Conservation (phyloP, 2,113 vertebrate species). For the Laticauda colubrina region DNA sequence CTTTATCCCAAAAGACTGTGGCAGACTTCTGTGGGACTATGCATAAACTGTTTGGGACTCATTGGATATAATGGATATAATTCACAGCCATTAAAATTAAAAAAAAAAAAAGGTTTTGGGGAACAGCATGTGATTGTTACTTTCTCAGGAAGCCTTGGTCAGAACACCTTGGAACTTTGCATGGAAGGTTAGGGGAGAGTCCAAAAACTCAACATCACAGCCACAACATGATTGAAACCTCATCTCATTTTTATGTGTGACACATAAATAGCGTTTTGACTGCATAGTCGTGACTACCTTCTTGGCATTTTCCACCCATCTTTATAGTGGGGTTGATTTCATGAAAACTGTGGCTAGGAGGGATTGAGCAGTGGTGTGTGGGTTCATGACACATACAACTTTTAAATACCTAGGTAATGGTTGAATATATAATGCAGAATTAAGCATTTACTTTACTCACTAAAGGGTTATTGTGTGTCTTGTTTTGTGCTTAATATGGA, state of each 20-base stretch:
- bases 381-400: background rate
- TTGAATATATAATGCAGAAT: background rate
- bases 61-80: too few relatives aligned
- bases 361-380: background rate
- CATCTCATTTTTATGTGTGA: background rate
- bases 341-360: background rate
- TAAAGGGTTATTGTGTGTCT: background rate
- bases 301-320: background rate
- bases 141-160: too few relatives aligned
- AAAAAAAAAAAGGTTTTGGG: too few relatives aligned
- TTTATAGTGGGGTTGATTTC: background rate
- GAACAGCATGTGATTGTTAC: too few relatives aligned
- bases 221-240: background rate
- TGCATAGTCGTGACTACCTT: background rate
- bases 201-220: background rate
- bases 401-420: background rate
- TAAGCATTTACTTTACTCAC: background rate
- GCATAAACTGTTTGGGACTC: too few relatives aligned
- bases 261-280: background rate
- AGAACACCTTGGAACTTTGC: background rate
- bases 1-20: too few relatives aligned
- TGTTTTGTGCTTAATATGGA: background rate
- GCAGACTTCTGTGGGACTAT: too few relatives aligned
- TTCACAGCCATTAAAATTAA: too few relatives aligned
- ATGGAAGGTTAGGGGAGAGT: background rate